Conservation (phyloP, 2,888 invertebrate species). For the Cerceris ruficornis region DNA sequence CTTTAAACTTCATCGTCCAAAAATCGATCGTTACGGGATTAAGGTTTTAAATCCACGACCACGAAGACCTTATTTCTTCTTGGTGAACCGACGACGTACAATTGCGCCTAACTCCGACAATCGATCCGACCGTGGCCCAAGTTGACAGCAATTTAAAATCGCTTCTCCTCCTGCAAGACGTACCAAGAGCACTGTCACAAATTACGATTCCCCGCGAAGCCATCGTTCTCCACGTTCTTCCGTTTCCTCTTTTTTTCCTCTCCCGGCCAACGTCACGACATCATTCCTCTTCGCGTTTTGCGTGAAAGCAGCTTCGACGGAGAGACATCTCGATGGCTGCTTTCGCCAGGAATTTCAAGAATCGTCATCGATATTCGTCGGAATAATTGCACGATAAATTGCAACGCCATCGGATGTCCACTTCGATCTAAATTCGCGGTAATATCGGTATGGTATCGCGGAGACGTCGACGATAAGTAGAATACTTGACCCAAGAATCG, state of each 20-base stretch:
- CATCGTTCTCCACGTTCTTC: conserved; percentile 28
- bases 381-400: no score
- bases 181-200: conserved; percentile 40
- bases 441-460: no score
- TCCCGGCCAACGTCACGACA: background rate
- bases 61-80: conserved; percentile 42
- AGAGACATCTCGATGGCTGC: background rate
- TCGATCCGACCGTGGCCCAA: conserved; percentile 80
- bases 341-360: background rate
- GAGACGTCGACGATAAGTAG: no score
- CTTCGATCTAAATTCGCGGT: no score
- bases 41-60: conserved; percentile 13
- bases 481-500: no score
- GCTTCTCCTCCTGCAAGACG: conserved; percentile 54
- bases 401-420: no score
- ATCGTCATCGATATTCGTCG: no score
- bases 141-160: conserved; percentile 80
- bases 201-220: conserved; percentile 38
- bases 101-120: conserved; percentile 78
- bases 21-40: background rate
- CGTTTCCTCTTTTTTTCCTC: conserved; percentile 14
- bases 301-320: conserved; percentile 2
- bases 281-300: background rate
- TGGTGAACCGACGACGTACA: conserved; percentile 44
- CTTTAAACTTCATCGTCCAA: background rate